Evolutionary conservation across 2,113 vertebrate genomes (phyloP).

Genomic region (Alligator mississippiensis): DNA sequence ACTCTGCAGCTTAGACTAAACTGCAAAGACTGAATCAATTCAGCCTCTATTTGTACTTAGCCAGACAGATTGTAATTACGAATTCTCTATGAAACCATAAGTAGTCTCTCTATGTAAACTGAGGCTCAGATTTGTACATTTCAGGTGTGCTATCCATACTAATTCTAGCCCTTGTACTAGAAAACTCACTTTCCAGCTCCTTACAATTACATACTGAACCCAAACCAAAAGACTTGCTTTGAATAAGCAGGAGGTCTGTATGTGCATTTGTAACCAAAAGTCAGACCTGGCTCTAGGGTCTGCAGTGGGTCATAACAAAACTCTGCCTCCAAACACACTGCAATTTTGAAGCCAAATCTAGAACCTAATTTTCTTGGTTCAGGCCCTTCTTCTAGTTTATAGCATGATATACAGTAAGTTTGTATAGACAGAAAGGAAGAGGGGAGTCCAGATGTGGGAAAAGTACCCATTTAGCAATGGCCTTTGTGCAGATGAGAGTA

Average conservation of each 20-base stretch:
- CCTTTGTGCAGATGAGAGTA: neutral
- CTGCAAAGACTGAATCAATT: too few species aligned
- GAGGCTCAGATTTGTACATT: neutral
- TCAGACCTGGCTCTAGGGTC: neutral
- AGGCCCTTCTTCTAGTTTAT: neutral
- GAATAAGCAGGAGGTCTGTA: neutral
- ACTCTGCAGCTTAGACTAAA: too few species aligned
- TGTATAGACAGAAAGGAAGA: neutral
- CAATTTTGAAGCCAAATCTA: neutral
- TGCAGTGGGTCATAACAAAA: neutral
- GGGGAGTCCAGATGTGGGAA: fast-evolving
- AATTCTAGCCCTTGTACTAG: neutral
- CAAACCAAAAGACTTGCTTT: neutral
- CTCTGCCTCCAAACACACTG: neutral
- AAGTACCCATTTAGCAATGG: neutral
- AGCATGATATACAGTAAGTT: neutral
- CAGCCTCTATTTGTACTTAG: too few species aligned
- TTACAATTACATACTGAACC: neutral
- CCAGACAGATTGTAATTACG: neutral
- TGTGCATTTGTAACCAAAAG: neutral
- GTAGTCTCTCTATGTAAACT: neutral
- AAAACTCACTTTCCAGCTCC: neutral
- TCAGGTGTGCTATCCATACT: neutral
- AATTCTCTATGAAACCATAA: conserved; percentile 21
- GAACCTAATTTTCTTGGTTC: neutral